Base-by-base conservation (phyloP, 2,113 vertebrate species). In the Stegastes partitus region DNA sequence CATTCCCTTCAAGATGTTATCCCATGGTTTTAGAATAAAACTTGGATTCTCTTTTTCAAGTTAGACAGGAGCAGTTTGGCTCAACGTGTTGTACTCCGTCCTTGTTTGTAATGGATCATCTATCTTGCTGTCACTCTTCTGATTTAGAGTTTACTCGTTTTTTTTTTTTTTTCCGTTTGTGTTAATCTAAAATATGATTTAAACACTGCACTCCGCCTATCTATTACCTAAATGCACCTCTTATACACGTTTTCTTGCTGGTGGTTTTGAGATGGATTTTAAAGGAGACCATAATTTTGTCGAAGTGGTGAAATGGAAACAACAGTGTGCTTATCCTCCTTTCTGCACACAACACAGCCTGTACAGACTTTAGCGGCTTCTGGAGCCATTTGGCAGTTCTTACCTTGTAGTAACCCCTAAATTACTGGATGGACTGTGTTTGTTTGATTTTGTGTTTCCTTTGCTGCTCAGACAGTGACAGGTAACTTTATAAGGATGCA, bases 301-400 rank as follows among this genome's bases (percentile, higher is more conserved):
- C 62, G 19, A 54, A 54, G 64, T 59, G 31, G 47, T 34, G 19
- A 69, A 73, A 59, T 26, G 47, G 21, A 70, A 69, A 56, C n/a
- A 42, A 51, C 74, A 21, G 21, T 1, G 2, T n/a, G 45, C 37
- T 58, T 58, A 42, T 74, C 54, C 72, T 68, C 31, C 47, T 28
- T 54, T 59, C 55, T 68, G 51, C 62, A 65, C 68, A 73, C 72
- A 68, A 28, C 8, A 3, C 21, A n/a, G 58, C 25, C 53, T 58
- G 49, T 44, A 56, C 57, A 59, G 70, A 57, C 23, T 44, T 49
- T 1, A 63, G 70, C 28, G 23, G 61, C 47, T 25, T 50, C 31
- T 22, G 8, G 15, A 67, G 61, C 25, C 23, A 1, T 31, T 57
- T 63, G 28, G 54, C 65, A 54, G 53, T n/a, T 31, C 49, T 70